phyloP scores from a whole-genome alignment of 2,888 invertebrate species.

The Aphelenchoides bicaudatus region DNA sequence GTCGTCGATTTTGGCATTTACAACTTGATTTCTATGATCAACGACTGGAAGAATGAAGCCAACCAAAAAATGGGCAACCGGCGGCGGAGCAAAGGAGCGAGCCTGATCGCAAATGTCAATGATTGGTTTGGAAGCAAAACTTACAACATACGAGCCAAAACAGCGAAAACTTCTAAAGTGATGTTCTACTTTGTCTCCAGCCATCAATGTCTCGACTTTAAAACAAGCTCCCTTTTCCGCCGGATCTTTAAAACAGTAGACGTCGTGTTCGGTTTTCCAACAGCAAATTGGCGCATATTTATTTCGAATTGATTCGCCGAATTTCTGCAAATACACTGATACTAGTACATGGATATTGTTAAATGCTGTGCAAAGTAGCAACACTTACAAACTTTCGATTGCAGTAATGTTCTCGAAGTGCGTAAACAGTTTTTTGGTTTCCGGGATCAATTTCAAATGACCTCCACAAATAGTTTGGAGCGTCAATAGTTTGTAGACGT shows the following conservation, averaged over 20 bases:
- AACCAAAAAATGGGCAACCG: not conserved
- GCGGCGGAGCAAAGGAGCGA: not conserved
- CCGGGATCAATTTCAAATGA: constrained; percentile 27
- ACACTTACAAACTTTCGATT: not conserved
- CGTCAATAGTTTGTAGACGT: no score
- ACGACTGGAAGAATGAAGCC: constrained; percentile 10
- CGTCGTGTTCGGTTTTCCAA: constrained; percentile 36
- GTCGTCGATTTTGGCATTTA: not conserved
- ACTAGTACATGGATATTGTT: no score
- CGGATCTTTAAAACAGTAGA: constrained; percentile 30
- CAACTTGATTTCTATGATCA: not conserved
- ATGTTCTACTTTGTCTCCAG: constrained; percentile 6
- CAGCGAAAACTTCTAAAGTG: constrained; percentile 42
- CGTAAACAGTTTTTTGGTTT: constrained; percentile 23
- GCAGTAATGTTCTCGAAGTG: constrained; percentile 4
- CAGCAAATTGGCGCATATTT: constrained; percentile 30
- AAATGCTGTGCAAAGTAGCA: not conserved
- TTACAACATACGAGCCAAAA: constrained; percentile 43
- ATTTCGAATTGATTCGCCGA: constrained; percentile 2
- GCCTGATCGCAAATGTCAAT: not conserved
- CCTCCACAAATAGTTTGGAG: constrained; percentile 24
- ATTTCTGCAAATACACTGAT: not conserved
- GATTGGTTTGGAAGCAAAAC: not conserved
- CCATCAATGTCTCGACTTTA: constrained; percentile 24
- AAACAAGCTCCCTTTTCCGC: constrained; percentile 16